These are phyloP conservation scores for Protobothrops flavoviridis DNA, from an alignment of 2,113 vertebrate genomes.

Conservation along the genomic window DNA sequence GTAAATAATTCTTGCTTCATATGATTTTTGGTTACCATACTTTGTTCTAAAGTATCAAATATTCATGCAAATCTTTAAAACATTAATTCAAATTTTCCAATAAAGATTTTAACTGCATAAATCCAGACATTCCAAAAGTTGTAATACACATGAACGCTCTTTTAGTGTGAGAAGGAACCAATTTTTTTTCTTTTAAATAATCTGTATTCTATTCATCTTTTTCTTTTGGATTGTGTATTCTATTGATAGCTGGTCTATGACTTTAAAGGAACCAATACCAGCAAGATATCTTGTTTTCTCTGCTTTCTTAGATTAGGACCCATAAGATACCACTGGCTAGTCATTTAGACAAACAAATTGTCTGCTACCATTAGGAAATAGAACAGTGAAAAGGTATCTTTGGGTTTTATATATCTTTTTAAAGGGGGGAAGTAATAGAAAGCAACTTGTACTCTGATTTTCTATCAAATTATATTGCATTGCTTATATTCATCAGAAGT, in stretches of 20 bases:
- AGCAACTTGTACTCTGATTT: neutral
- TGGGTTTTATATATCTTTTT: neutral
- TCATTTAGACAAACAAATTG: neutral
- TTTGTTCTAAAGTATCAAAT: neutral
- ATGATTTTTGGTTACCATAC: neutral
- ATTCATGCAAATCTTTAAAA: neutral
- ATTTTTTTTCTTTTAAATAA: neutral
- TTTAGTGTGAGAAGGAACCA: neutral
- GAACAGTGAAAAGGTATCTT: neutral
- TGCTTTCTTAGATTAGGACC: neutral
- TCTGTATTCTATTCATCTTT: neutral
- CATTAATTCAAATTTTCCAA: neutral
- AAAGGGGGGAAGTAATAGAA: neutral
- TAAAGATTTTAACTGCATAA: neutral
- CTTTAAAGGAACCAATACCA: neutral
- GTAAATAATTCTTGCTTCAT: neutral
- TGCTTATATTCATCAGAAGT: neutral
- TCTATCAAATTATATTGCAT: neutral
- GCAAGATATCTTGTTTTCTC: neutral
- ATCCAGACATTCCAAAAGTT: neutral
- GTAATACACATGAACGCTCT: neutral
- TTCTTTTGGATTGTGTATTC: neutral
- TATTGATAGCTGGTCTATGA: neutral
- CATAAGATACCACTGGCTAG: neutral
- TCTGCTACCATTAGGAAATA: neutral